A percentile compares a stretch with the other conserved stretches of the same genome.
phyloP scores from a whole-genome alignment of 2,797 vertebrate species.

The Monodelphis domestica region DNA sequence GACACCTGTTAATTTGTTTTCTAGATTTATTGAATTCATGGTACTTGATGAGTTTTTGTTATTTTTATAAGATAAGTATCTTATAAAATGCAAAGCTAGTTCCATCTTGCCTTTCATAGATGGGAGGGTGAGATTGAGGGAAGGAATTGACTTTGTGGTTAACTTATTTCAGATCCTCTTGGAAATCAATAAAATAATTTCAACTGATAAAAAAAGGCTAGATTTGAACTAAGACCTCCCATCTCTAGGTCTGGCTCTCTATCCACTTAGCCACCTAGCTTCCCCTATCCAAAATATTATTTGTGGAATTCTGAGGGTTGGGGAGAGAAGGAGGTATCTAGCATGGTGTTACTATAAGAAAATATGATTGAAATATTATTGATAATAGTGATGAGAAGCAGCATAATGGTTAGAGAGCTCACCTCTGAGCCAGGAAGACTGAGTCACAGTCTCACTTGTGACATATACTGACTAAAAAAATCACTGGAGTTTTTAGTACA shows the following conservation, averaged over 20 bases:
- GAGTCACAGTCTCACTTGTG: not conserved
- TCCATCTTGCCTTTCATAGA: constrained; percentile 33
- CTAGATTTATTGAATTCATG: constrained; percentile 4
- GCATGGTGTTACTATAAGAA: not conserved
- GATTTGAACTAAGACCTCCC: no score
- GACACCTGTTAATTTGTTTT: not conserved
- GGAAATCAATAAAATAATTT: constrained; percentile 72
- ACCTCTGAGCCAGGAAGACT: not conserved
- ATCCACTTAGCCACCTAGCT: no score
- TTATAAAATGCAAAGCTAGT: constrained; percentile 48
- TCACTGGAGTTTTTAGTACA: not conserved
- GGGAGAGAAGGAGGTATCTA: not conserved
- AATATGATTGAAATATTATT: not conserved
- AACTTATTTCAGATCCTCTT: constrained; percentile 54
- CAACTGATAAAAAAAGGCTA: no score
- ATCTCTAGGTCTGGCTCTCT: no score
- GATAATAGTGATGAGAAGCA: not conserved
- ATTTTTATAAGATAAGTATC: constrained; percentile 77
- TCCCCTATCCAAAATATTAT: constrained; percentile 5
- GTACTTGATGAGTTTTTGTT: constrained; percentile 63
- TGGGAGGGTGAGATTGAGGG: not conserved
- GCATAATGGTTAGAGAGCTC: not conserved
- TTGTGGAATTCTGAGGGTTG: not conserved
- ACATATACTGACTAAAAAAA: not conserved
- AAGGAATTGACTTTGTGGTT: constrained; percentile 56